Base-by-base conservation (phyloP, 2,888 invertebrate species). In the Plagodis pulveraria region DNA sequence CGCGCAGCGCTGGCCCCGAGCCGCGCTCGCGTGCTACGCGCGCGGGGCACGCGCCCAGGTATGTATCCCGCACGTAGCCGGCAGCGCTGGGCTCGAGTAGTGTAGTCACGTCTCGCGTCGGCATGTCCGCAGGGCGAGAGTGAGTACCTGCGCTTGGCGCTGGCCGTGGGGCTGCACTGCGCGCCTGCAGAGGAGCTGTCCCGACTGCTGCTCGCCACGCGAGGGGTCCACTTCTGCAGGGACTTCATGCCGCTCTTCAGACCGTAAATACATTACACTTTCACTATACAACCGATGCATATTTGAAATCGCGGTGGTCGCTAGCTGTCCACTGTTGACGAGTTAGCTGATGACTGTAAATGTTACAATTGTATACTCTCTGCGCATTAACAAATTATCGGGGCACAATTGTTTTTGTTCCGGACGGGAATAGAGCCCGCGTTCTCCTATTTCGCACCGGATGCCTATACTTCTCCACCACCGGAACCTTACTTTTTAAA, bases 1-100 rank as follows among this genome's bases (percentile, higher is more conserved):
- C 35, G 36, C 36, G 36, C 36, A 7, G 36, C 36, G 36, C 36
- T 54, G 54, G 54, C 54, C 54, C 40, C 9, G 34, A 10, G 12
- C 34, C 34, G 41, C 34, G 40, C 53, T 42, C 36, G 40, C 48
- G 12, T 10, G 34, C 10, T 12, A 43, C 54, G 47, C 42, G 47
- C 11, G 6, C 35, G 36, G 41, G 46, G 46, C 11, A 33, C n/a
- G 5, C 41, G 10, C 34, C 4, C 7, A 36, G 36, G 36, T 36
- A 36, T 36, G 36, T 36, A 5, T 36, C 7, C 6, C 36, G 36
- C n/a, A n/a, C n/a, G n/a, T n/a, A 7, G 36, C 6, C 36, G 36
- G 36, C 6, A 36, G 36, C 36, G 36, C n/a, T n/a, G 6, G 12
- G 42, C 12, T n/a, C 5, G n/a, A 12, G 42, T 11, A 12, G 12